Evolutionary conservation across 2,113 vertebrate species (phyloP).

Genomic region (Talpa occidentalis): DNA sequence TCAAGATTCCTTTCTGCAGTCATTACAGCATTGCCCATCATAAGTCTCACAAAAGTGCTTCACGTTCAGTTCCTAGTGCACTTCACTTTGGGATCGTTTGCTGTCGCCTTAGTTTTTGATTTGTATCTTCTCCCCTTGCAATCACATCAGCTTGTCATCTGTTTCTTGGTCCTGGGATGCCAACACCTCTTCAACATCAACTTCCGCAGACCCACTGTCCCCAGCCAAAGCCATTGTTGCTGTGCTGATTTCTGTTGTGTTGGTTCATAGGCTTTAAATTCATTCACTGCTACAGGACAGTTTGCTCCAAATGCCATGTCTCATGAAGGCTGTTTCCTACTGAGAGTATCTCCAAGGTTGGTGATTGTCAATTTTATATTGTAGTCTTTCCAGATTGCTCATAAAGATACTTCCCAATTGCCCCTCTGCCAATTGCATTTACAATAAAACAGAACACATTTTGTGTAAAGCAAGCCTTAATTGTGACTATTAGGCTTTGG

Average conservation of each 20-base stretch:
- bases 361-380: not conserved
- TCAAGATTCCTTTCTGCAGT: not conserved
- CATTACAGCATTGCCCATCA: not conserved
- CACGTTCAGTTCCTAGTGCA: not conserved
- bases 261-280: not conserved
- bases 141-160: not conserved
- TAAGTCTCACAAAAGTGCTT: not conserved
- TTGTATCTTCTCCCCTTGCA: not conserved
- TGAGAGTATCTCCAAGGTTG: not conserved
- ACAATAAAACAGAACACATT: not conserved
- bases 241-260: not conserved
- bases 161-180: not conserved
- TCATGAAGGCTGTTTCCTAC: not conserved
- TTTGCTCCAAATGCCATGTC: not conserved
- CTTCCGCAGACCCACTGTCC: not conserved
- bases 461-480: not conserved
- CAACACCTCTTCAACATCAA: not conserved
- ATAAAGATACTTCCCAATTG: not conserved
- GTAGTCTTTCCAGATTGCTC: not conserved
- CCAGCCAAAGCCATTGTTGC: not conserved
- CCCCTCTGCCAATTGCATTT: not conserved
- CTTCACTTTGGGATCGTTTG: not conserved
- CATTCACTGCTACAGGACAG: not conserved
- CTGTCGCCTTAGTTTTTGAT: not conserved
- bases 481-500: not conserved